Evolutionary conservation across 2,888 invertebrate species (phyloP).

Genomic region (Hydroisotoma schaefferi): DNA sequence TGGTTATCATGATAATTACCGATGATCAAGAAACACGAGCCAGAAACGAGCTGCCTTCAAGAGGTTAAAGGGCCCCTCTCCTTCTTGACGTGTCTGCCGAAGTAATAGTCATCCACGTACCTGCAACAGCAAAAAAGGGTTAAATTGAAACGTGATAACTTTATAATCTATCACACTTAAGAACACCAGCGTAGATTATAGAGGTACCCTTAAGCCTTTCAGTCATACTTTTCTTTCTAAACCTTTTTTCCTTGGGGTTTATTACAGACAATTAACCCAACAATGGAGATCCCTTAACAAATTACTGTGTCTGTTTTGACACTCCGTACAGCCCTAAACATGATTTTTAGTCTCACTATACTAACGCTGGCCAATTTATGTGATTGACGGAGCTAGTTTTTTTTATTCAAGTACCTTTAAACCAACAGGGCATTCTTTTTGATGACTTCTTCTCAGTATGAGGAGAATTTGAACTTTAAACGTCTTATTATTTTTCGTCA

Average conservation of each 20-base stretch:
- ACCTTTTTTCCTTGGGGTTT: background rate
- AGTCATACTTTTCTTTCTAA: background rate
- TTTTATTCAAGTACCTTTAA: too few species aligned
- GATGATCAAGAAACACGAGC: slow-evolving; percentile 18
- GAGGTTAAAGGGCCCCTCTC: slow-evolving; percentile 1
- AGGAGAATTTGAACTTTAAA: too few species aligned
- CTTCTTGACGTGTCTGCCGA: slow-evolving; percentile 7
- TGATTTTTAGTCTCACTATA: too few species aligned
- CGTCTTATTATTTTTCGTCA: too few species aligned
- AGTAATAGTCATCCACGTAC: slow-evolving; percentile 13
- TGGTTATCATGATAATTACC: slow-evolving; percentile 20
- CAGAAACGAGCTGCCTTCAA: slow-evolving; percentile 14
- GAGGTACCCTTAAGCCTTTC: background rate
- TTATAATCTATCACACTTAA: slow-evolving; percentile 18
- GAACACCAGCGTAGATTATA: slow-evolving; percentile 2
- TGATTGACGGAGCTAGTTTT: too few species aligned
- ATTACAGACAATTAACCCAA: too few species aligned
- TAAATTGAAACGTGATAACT: slow-evolving; percentile 23
- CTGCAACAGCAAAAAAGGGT: slow-evolving; percentile 23
- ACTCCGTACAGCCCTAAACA: too few species aligned
- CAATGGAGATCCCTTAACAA: too few species aligned
- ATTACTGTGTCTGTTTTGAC: too few species aligned
- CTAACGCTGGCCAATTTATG: too few species aligned
- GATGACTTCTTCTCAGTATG: too few species aligned
- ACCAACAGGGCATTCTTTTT: too few species aligned